phyloP scores from a whole-genome alignment of 2,797 vertebrate species.

The Schizothorax lantsangensis region DNA sequence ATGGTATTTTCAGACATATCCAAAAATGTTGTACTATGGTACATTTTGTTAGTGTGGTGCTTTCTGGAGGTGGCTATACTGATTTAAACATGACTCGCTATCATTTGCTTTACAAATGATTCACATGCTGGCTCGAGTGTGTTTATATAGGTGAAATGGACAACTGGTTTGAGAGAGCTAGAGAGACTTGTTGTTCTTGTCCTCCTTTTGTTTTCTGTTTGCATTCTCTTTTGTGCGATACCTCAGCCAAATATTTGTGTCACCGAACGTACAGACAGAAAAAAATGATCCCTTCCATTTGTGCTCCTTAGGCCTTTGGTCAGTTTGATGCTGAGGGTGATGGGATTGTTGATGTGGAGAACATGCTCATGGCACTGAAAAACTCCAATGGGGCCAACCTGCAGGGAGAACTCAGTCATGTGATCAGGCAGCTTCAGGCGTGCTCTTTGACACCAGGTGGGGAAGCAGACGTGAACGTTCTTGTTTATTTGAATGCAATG shows the following conservation, averaged over 20 bases:
- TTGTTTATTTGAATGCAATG: slow-evolving; percentile 22
- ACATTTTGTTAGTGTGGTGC: background rate
- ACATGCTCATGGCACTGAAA: slow-evolving; percentile 92
- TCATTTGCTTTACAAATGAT: slow-evolving; percentile 45
- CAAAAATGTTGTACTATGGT: background rate
- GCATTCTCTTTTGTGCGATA: background rate
- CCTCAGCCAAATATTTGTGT: slow-evolving; percentile 2
- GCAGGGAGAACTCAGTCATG: slow-evolving; percentile 93
- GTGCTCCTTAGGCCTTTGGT: slow-evolving; percentile 85
- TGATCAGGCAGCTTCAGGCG: slow-evolving; percentile 95
- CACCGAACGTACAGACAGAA: background rate
- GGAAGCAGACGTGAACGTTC: slow-evolving; percentile 13
- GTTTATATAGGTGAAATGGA: background rate
- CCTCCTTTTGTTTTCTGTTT: background rate
- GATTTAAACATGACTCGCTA: slow-evolving; percentile 1
- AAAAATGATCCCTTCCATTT: background rate
- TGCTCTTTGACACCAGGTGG: slow-evolving; percentile 96
- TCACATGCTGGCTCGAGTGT: background rate
- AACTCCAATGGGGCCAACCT: slow-evolving; percentile 95
- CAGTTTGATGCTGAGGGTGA: slow-evolving; percentile 97
- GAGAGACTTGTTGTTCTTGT: background rate
- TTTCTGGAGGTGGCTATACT: background rate
- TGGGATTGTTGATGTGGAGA: slow-evolving; percentile 93
- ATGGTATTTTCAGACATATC: background rate
- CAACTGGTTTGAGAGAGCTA: background rate